These are phyloP conservation scores for Mastomys coucha DNA, from an alignment of 2,113 vertebrate species.

Conservation along the genomic window DNA sequence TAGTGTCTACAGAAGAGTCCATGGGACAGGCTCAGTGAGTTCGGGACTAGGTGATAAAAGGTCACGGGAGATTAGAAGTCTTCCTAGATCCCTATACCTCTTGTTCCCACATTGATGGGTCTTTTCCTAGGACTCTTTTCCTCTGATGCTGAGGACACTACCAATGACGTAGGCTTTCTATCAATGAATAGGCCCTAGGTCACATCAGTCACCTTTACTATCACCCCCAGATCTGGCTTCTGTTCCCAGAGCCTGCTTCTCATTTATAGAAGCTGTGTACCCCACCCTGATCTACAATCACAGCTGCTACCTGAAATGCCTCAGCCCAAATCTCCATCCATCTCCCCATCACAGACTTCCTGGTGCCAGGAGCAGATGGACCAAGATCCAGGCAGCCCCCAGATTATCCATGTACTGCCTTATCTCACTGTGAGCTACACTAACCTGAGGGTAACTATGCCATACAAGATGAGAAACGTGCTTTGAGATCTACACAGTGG, in stretches of 20 bases:
- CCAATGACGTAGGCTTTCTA: accelerated
- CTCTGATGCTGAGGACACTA: too few relatives aligned
- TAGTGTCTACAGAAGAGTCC: neutral
- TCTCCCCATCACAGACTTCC: neutral
- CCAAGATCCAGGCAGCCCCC: neutral
- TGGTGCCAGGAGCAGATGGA: neutral
- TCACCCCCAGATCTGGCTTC: neutral
- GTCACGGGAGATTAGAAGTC: neutral
- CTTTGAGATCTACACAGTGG: neutral
- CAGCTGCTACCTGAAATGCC: accelerated
- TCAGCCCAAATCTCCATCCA: neutral
- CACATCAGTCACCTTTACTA: neutral
- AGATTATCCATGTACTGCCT: neutral
- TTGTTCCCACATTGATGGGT: neutral
- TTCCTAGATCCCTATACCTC: neutral
- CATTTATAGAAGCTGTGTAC: neutral
- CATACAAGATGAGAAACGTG: neutral
- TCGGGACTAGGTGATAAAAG: neutral
- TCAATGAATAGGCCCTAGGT: neutral
- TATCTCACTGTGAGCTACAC: accelerated
- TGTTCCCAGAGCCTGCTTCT: neutral
- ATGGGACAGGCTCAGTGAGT: too few relatives aligned
- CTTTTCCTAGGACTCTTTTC: neutral
- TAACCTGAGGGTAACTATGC: neutral
- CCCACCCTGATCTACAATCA: neutral